Base-by-base conservation (phyloP, 2,113 vertebrate genomes). In the Scytalopus superciliaris region DNA sequence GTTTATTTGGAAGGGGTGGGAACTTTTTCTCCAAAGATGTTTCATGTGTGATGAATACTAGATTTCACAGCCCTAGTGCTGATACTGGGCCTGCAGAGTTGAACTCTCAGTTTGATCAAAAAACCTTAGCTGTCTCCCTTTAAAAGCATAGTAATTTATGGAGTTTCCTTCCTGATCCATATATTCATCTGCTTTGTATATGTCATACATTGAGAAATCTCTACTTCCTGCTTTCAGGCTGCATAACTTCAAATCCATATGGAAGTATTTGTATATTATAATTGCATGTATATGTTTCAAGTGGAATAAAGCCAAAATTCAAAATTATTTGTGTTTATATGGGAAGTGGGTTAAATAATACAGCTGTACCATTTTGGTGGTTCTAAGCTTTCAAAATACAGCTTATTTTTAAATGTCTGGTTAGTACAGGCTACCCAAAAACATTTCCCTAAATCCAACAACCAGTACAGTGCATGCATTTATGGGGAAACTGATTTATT, bases 61-160 rank as follows among this genome's bases (percentile, higher is more conserved):
- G 60, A 37, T 82, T 90, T 95, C 53, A 53, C 30, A 77, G 22
- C 23, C 31, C 25, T 42, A 30, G 35, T 83, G 37, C 67, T 62
- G 45, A 57, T 35, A 53, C 8, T 66, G 11, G 87, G 8, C n/a
- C 37, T 89, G 81, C 14, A 60, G 70, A 84, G 19, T 2, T 69
- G 56, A 79, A 40, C 8, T 73, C 33, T 21, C 5, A 30, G 7
- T 64, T 75, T 57, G 37, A 66, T 19, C 30, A 53, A 39, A 56
- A 56, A 66, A 49, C 4, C 3, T 2, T 12, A 60, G 1, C 11
- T 56, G 9, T 3, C 6, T 0, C 5, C 21, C 44, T 78, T 81
- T 39, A 50, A 82, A 78, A 79, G 14, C 33, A 25, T 25, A 73
- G 10, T 6, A 52, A 35, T 67, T 70, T 82, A 31, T 78, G 13